Conservation (phyloP, 2,797 vertebrate genomes). For the Parambassis ranga region DNA sequence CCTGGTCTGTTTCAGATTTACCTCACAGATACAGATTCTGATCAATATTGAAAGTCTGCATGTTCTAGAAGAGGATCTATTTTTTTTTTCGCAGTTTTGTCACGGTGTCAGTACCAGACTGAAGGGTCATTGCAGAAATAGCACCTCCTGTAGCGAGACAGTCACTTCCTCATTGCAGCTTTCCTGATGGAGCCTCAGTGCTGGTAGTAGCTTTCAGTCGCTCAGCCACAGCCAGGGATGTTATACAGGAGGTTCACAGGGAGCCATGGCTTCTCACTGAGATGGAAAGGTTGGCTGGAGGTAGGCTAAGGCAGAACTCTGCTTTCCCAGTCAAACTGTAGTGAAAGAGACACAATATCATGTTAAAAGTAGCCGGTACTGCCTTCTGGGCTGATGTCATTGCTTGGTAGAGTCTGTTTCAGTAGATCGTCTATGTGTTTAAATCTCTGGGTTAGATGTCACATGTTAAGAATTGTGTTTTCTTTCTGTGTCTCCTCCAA, state of each 20-base stretch:
- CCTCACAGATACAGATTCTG: neutral
- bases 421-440: slow-evolving; percentile 24
- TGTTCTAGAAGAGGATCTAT: slow-evolving; percentile 6
- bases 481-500: neutral
- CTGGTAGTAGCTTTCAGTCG: slow-evolving; percentile 29
- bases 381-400: slow-evolving; percentile 16
- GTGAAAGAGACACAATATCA: slow-evolving; percentile 31
- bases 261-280: slow-evolving; percentile 84
- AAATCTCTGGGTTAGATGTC: slow-evolving; percentile 28
- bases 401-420: slow-evolving; percentile 14
- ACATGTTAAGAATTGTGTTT: neutral
- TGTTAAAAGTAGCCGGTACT: slow-evolving; percentile 26
- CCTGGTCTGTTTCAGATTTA: no score
- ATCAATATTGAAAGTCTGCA: neutral
- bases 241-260: slow-evolving; percentile 84
- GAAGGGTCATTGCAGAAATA: slow-evolving; percentile 62
- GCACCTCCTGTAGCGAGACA: slow-evolving; percentile 51
- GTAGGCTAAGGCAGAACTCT: slow-evolving; percentile 75
- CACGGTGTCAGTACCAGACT: slow-evolving; percentile 9
- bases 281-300: slow-evolving; percentile 81
- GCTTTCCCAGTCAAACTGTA: slow-evolving; percentile 12
- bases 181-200: slow-evolving; percentile 39
- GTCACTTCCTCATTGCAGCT: slow-evolving; percentile 68
- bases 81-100: slow-evolving; percentile 29
- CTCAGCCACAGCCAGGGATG: slow-evolving; percentile 75